Evolutionary conservation across 2,888 invertebrate species (phyloP), one percentile per base, ranked within the genome.

Genomic region (Chouioia cunea): DNA sequence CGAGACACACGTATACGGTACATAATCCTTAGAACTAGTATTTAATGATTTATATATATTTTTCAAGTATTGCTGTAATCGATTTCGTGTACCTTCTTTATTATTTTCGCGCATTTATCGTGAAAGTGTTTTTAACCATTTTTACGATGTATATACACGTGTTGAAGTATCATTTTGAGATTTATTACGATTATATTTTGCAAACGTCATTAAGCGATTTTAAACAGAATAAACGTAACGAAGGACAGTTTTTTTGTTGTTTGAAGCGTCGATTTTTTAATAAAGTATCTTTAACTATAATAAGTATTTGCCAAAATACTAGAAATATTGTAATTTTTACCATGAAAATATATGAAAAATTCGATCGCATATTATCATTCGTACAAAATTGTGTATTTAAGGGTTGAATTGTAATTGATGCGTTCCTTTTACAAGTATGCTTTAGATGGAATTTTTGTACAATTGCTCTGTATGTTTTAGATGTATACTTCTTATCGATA

Each of bases 391-490:
- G 10, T 36, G 36, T 36, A 36, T 36, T 12, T 36, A 10, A 6
- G 4, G 36, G 36, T 36, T 3, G 36, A 36, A 36, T 36, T 36
- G 36, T 36, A 36, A 36, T 36, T 10, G 12, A 36, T 53, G 43
- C 43, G 43, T 68, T 62, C 23, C 54, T 56, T n/a, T 68, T 43
- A 50, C 43, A 63, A 43, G 15, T 43, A 50, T n/a, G 36, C 57
- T 64, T 70, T 59, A 58, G 36, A 53, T 58, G 69, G 63, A 50
- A 63, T 64, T 70, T 70, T 70, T 63, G 27, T 58, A 70, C 53
- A 53, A 63, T 68, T 15, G 57, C 18, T 63, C 57, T 63, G 18
- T 54, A 63, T 53, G 20, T 64, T 64, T 58, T 58, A 6, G 36
- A 47, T 59, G 53, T 63, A 36, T 63, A 48, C 6, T 62, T 63